Evolutionary conservation across 2,888 invertebrate genomes (phyloP).

Genomic region (Spisula solida): DNA sequence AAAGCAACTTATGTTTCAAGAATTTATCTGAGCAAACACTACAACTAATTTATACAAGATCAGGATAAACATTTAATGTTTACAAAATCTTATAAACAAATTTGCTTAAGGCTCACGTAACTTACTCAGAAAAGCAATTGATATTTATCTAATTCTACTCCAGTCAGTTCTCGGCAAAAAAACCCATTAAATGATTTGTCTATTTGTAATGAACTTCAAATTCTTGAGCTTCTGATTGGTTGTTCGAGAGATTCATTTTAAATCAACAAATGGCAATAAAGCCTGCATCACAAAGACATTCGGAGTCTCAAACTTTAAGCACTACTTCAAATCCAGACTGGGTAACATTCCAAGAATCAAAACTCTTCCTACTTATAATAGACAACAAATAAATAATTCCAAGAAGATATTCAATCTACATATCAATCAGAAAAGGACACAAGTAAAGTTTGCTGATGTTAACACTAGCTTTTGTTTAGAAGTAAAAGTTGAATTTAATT

Average conservation of each 20-base stretch:
- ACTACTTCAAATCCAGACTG: too few species aligned
- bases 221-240: not conserved
- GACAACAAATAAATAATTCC: too few species aligned
- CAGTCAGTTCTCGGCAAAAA: not conserved
- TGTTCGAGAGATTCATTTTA: not conserved
- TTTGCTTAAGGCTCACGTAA: not conserved
- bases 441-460: too few species aligned
- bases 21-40: not conserved
- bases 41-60: not conserved
- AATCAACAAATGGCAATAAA: not conserved
- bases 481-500: too few species aligned
- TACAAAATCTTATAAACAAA: conserved; percentile 9
- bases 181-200: not conserved
- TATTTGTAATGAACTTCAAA: not conserved
- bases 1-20: not conserved
- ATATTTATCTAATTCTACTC: not conserved
- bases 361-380: too few species aligned
- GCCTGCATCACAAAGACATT: not conserved
- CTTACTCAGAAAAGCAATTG: not conserved
- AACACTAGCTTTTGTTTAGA: too few species aligned
- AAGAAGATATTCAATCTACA: too few species aligned
- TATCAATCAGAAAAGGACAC: too few species aligned
- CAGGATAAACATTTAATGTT: not conserved
- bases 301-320: too few species aligned
- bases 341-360: too few species aligned